Conservation (phyloP, 2,888 invertebrate genomes). For the Aproaerema taeniolella region DNA sequence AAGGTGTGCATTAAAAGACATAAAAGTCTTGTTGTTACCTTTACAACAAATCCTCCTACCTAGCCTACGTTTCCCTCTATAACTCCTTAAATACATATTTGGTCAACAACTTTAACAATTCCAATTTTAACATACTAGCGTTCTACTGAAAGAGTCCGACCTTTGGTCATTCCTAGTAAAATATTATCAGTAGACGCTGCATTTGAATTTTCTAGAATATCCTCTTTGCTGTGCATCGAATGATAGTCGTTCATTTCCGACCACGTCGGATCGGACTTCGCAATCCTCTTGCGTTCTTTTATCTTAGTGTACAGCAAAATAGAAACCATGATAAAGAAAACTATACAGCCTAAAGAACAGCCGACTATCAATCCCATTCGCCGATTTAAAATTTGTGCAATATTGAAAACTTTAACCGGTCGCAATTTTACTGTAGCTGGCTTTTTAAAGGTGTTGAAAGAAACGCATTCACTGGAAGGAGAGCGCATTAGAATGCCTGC, state of each 20-base stretch:
- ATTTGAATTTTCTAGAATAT: slow-evolving; percentile 60
- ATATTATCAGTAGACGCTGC: slow-evolving; percentile 71
- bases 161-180: slow-evolving; percentile 65
- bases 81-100: too few relatives aligned
- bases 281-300: slow-evolving; percentile 66
- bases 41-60: too few relatives aligned
- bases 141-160: slow-evolving; percentile 49
- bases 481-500: slow-evolving; percentile 54
- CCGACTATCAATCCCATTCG: slow-evolving; percentile 68
- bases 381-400: slow-evolving; percentile 54
- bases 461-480: slow-evolving; percentile 63
- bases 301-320: slow-evolving; percentile 66
- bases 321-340: slow-evolving; percentile 68
- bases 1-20: background rate
- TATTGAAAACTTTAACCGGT: slow-evolving; percentile 45
- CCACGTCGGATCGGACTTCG: slow-evolving; percentile 66
- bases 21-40: too few relatives aligned
- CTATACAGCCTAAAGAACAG: slow-evolving; percentile 62
- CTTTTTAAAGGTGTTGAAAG: slow-evolving; percentile 61
- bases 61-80: too few relatives aligned
- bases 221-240: slow-evolving; percentile 68
- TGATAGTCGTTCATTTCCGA: slow-evolving; percentile 70
- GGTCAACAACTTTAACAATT: too few relatives aligned
- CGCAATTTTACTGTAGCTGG: slow-evolving; percentile 39
- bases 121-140: too few relatives aligned